phyloP scores from a whole-genome alignment of 1,140 invertebrate species.

The Chlorops oryzae region DNA sequence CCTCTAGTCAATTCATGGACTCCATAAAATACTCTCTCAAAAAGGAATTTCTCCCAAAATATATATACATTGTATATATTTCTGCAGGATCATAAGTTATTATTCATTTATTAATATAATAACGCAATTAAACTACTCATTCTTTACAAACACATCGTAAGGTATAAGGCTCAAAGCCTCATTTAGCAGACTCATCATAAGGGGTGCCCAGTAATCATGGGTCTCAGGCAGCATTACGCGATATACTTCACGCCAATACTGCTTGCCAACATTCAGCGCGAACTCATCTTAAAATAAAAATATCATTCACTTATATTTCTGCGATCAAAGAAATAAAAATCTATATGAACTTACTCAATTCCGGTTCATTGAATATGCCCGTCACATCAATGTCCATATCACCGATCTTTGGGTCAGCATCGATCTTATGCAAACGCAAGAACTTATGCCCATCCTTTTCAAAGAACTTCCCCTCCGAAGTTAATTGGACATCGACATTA shows the following conservation, averaged over 20 bases:
- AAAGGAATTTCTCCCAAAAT: too few relatives aligned
- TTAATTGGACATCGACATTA: constrained; percentile 26
- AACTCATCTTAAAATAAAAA: constrained; percentile 30
- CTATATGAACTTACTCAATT: constrained; percentile 27
- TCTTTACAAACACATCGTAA: constrained; percentile 28
- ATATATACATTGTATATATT: too few relatives aligned
- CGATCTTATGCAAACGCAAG: constrained; percentile 24
- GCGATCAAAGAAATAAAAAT: background rate
- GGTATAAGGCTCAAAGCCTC: constrained; percentile 31
- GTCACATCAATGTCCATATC: constrained; percentile 36
- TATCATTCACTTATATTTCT: background rate
- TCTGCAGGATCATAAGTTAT: too few relatives aligned
- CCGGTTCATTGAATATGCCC: constrained; percentile 41
- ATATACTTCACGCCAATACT: constrained; percentile 43
- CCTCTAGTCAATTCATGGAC: too few relatives aligned
- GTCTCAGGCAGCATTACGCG: constrained; percentile 40
- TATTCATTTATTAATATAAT: too few relatives aligned
- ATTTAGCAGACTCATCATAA: constrained; percentile 31
- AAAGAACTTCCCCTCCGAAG: constrained; percentile 28
- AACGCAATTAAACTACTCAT: constrained; percentile 3
- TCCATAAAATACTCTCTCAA: too few relatives aligned
- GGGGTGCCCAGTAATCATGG: constrained; percentile 32
- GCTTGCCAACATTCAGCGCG: constrained; percentile 38
- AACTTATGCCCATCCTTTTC: constrained; percentile 28
- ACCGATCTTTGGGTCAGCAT: constrained; percentile 28